These are phyloP conservation scores for Gasterosteus nipponicus DNA, from an alignment of 2,113 vertebrate species.

Conservation along the genomic window DNA sequence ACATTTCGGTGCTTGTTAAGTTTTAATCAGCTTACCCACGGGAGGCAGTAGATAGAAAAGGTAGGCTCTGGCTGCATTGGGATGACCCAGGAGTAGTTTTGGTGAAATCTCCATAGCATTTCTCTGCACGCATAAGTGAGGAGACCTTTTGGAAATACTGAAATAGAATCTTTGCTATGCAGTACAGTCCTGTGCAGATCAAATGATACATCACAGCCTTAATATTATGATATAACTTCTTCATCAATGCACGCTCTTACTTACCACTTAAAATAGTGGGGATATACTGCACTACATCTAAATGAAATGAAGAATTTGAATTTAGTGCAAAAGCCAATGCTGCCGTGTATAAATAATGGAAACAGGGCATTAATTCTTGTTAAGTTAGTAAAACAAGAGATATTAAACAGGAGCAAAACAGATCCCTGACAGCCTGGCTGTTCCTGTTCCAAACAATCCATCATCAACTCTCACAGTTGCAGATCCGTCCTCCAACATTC, in stretches of 20 bases:
- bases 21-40: slow-evolving; percentile 59
- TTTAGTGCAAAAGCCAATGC: slow-evolving; percentile 33
- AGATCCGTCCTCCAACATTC: slow-evolving; percentile 29
- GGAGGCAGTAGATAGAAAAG: slow-evolving; percentile 57
- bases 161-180: slow-evolving; percentile 40
- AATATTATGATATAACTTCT: slow-evolving; percentile 4
- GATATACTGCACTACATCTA: background rate
- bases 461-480: slow-evolving; percentile 37
- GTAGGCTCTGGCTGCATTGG: slow-evolving; percentile 42
- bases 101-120: slow-evolving; percentile 41
- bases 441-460: slow-evolving; percentile 37
- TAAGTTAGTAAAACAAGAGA: slow-evolving; percentile 46
- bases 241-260: slow-evolving; percentile 10
- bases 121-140: slow-evolving; percentile 56
- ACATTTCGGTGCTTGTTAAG: slow-evolving; percentile 72
- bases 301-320: background rate
- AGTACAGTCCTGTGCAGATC: slow-evolving; percentile 30
- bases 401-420: slow-evolving; percentile 33
- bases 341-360: slow-evolving; percentile 45
- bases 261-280: slow-evolving; percentile 8
- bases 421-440: slow-evolving; percentile 18
- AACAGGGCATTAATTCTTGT: background rate
- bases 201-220: slow-evolving; percentile 3
- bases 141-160: slow-evolving; percentile 66
- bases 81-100: slow-evolving; percentile 51